These are phyloP conservation scores for Halictus rubicundus DNA, from an alignment of 1,140 invertebrate genomes.

Conservation along the genomic window DNA sequence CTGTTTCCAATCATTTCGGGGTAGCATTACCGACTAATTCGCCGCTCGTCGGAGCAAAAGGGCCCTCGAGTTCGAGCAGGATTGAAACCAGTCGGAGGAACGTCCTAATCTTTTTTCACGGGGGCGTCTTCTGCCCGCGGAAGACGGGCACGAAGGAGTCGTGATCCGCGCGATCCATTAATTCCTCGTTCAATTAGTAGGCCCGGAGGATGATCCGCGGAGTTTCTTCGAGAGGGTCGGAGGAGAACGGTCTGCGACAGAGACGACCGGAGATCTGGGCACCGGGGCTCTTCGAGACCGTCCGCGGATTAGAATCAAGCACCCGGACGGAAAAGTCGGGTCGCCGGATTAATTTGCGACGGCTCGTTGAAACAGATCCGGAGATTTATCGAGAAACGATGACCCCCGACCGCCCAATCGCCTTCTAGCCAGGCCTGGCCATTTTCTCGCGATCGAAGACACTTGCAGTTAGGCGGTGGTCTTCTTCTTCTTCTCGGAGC, in stretches of 20 bases:
- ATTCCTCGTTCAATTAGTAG: conserved; percentile 55
- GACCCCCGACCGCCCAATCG: background rate
- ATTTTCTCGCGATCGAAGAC: conserved; percentile 17
- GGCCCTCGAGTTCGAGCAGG: background rate
- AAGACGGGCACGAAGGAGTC: conserved; percentile 22
- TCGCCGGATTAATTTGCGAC: conserved; percentile 69
- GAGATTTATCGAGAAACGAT: conserved; percentile 65
- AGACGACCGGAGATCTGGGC: background rate
- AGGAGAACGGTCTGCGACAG: background rate
- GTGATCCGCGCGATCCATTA: conserved; percentile 44
- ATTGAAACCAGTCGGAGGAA: background rate
- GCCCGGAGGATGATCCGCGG: conserved; percentile 26
- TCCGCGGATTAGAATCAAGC: conserved; percentile 65
- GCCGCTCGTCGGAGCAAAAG: background rate
- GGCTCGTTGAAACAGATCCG: conserved; percentile 66
- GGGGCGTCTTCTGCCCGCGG: background rate
- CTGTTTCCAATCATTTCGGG: too few relatives aligned
- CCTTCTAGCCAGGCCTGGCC: background rate
- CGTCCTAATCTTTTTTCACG: background rate
- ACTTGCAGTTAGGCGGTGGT: conserved; percentile 9
- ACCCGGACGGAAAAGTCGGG: conserved; percentile 57
- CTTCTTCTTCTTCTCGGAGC: conserved; percentile 21
- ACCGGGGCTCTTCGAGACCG: conserved; percentile 5
- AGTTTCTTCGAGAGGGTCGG: conserved; percentile 17
- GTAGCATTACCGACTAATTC: background rate